Conservation (phyloP, 2,113 vertebrate species). For the Oxyura jamaicensis region DNA sequence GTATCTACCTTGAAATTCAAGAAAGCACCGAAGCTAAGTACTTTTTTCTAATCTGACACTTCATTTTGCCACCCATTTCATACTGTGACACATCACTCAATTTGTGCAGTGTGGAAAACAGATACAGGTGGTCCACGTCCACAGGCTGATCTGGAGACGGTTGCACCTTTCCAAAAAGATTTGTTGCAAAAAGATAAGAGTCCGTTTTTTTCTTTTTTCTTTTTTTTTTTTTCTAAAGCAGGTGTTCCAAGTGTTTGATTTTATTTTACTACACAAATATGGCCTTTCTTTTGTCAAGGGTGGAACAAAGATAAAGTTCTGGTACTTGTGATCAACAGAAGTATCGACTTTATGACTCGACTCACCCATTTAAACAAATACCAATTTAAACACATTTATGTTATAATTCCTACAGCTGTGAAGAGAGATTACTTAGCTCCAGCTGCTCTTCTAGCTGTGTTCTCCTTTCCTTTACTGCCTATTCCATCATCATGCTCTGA, state of each 20-base stretch:
- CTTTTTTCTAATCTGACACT: not conserved
- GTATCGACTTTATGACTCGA: not conserved
- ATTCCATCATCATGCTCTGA: not conserved
- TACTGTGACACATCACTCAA: accelerated
- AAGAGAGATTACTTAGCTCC: not conserved
- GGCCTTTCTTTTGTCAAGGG: not conserved
- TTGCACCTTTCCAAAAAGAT: not conserved
- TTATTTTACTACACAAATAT: not conserved
- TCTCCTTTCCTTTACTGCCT: not conserved
- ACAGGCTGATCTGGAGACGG: accelerated
- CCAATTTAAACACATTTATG: not conserved
- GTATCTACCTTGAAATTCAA: not conserved
- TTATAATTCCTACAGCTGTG: not conserved
- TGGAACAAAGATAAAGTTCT: not conserved
- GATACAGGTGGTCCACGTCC: not conserved
- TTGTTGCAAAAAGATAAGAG: not conserved
- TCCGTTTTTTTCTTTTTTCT: accelerated
- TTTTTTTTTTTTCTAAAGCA: not conserved
- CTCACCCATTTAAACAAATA: not conserved
- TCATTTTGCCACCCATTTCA: not conserved
- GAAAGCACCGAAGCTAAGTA: not conserved
- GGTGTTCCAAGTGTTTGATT: not conserved
- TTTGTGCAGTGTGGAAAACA: not conserved
- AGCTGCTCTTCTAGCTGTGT: accelerated
- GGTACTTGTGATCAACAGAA: not conserved